Conservation (phyloP, 2,797 vertebrate species). For the Lepidocolaptes lacrymiger region DNA sequence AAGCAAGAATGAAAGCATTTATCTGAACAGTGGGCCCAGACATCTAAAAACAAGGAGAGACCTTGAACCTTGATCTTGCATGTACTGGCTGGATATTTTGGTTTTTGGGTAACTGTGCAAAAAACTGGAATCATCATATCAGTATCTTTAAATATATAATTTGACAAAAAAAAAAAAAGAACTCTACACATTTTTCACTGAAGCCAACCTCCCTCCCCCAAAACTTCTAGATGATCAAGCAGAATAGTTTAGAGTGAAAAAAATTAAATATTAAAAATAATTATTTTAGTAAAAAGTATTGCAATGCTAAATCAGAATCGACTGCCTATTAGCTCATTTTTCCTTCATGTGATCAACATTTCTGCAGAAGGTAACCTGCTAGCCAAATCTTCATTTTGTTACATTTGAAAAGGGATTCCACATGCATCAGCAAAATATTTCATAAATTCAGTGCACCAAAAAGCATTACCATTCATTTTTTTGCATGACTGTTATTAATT, state of each 20-base stretch:
- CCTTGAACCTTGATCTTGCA: not conserved
- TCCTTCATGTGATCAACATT: not conserved
- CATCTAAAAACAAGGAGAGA: not conserved
- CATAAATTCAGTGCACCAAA: not conserved
- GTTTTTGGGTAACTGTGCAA: not conserved
- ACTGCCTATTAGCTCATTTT: not conserved
- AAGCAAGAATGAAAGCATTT: not conserved
- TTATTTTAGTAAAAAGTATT: not conserved
- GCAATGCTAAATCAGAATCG: not conserved
- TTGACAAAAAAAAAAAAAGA: accelerated
- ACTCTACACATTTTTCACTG: not conserved
- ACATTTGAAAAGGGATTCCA: not conserved
- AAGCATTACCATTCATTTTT: not conserved
- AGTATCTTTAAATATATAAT: not conserved
- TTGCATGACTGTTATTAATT: not conserved
- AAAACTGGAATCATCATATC: not conserved
- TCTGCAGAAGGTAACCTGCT: not conserved
- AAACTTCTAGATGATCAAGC: not conserved
- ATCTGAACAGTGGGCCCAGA: not conserved
- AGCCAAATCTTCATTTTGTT: not conserved
- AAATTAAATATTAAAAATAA: not conserved
- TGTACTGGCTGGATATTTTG: not conserved
- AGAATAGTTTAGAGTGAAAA: not conserved
- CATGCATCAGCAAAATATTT: not conserved
- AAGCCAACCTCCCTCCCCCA: accelerated